Evolutionary conservation across 2,888 invertebrate genomes (phyloP), one percentile per base, ranked within the genome.

Genomic region (Chloroclystis v-ata): DNA sequence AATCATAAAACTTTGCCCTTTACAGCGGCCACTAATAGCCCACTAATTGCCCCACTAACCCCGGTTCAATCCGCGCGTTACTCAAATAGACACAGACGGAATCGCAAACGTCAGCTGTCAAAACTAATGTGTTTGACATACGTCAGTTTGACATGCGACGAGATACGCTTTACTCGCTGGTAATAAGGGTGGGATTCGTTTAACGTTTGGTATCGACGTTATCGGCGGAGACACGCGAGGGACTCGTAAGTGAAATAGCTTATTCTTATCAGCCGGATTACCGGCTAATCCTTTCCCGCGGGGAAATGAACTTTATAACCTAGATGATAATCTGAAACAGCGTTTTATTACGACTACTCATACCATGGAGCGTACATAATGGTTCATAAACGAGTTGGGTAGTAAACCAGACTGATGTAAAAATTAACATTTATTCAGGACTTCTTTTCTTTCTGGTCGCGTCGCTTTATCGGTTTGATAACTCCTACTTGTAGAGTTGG

Each of bases 211-310:
- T 38, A 45, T 49, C 37, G 24, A 10, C 33, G 44, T 52, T 47
- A 53, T 56, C 39, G 53, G 42, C 20, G 29, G 37, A 39, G 42
- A 47, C 56, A 56, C 56, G 56, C 56, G 39, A 56, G 47, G 39
- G 35, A 50, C 50, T 50, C 52, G 52, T 52, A 50, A 53, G 47
- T 52, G 43, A 42, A 52, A 53, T 49, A 41, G 45, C 38, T 55
- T 46, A 46, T 55, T 52, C 49, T 50, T 49, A 49, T 47, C 45
- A 46, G 29, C 37, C 14, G 43, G 49, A 46, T 46, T 47, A 50
- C 43, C 43, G 30, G 43, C 35, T 47, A 50, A 50, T 46, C 46
- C 46, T 43, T 43, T 29, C 43, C 14, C 32, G 14, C 14, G 32
- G 9, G 13, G 32, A 33, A 33, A 16, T 16, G 14, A 20, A 20